A percentile compares a stretch with the other conserved stretches of the same genome.
These are phyloP conservation scores for Aphodius sticticus DNA, from an alignment of 2,888 invertebrate genomes.

Conservation along the genomic window DNA sequence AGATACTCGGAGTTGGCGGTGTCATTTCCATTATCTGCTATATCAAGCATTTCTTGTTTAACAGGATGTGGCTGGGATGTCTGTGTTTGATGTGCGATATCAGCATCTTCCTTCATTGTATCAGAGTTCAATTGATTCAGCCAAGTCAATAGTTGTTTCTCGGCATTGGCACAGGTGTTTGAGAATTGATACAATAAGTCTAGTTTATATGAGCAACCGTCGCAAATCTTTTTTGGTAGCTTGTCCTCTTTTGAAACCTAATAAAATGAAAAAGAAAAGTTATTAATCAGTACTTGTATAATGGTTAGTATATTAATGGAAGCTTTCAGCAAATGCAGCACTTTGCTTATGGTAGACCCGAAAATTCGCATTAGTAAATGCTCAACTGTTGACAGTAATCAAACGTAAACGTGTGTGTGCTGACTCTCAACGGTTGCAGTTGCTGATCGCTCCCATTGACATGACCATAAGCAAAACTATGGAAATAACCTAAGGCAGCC, in stretches of 20 bases:
- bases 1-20: conserved; percentile 45
- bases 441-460: no score
- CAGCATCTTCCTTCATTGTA: conserved; percentile 28
- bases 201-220: conserved; percentile 75
- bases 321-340: background rate
- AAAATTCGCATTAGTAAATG: no score
- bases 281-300: background rate
- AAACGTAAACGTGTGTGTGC: no score
- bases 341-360: no score
- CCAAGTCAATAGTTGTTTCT: conserved; percentile 62
- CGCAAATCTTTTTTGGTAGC: conserved; percentile 76
- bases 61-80: conserved; percentile 23
- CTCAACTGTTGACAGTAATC: no score
- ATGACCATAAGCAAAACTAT: no score
- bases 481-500: no score
- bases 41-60: conserved; percentile 38
- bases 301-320: background rate
- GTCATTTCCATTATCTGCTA: conserved; percentile 33
- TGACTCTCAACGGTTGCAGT: no score
- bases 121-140: conserved; percentile 49
- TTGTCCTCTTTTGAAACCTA: conserved; percentile 73
- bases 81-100: conserved; percentile 24
- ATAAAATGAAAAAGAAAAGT: background rate
- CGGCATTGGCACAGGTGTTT: conserved; percentile 72
- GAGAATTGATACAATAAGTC: conserved; percentile 77